Evolutionary conservation across 2,113 vertebrate species (phyloP), one percentile per base, ranked within the genome.

Genomic region (Guaruba guarouba): DNA sequence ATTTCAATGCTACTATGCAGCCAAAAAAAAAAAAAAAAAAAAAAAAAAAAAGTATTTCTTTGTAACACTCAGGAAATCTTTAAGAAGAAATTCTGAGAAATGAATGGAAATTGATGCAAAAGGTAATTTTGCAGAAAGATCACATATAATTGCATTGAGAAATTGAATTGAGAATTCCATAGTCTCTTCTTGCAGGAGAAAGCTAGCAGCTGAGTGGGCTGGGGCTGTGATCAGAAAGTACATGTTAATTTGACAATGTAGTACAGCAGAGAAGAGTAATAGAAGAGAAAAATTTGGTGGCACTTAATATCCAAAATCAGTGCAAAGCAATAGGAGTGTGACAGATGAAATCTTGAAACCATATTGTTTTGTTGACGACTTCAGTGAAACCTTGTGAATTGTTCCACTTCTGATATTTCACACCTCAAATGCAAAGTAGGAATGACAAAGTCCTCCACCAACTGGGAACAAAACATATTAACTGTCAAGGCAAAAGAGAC

Each of bases 191-290:
- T 83, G 66, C 71, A 79, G 68, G 12, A 86, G 59, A 93, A 93
- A 93, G 46, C 61, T 69, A 74, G 62, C 54, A 90, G 79, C 43
- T 92, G 92, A 95, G 82, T 88, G 93, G 95, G 90, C 37, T 86
- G 82, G 37, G 75, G 82, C 46, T 87, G 77, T 79, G 41, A 75
- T 95, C 79, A 92, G 79, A 95, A 80, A 90, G 71, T 80, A 80
- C 68, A 86, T 19, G 33, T 63, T 70, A 95, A 92, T 94, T 90
- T 80, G 68, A 90, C 68, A 77, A 11, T 7, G 25, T 54, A 95
- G 55, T 77, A 74, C 41, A 82, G 71, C 54, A 80, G 54, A 37
- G 33, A 59, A 87, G 28, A 82, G 31, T 69, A 80, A 80, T 16
- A 79, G 20, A 59, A 61, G 24, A 75, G 15, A 59, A 88, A 86